Conservation (phyloP, 2,113 vertebrate species). For the Cacatua alba region DNA sequence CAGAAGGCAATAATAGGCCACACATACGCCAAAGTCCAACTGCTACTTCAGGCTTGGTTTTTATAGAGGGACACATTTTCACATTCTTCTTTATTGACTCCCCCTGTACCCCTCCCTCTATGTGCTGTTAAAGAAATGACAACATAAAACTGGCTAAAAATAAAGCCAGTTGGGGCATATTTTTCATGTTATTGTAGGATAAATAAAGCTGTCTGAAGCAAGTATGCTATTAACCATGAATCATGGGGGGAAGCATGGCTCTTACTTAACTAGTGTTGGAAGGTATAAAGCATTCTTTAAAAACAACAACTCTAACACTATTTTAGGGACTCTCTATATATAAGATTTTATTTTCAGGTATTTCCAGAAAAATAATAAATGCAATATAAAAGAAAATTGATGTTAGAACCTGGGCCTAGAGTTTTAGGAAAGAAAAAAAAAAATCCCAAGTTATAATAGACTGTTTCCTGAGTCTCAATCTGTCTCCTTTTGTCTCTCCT, state of each 20-base stretch:
- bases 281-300: constrained; percentile 42
- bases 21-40: constrained; percentile 50
- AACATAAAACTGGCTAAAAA: no score
- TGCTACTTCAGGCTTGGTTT: constrained; percentile 37
- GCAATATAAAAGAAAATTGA: constrained; percentile 23
- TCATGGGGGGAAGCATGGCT: background rate
- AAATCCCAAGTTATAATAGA: background rate
- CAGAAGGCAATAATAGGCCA: constrained; percentile 55
- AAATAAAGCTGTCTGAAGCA: no score
- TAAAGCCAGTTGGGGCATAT: no score
- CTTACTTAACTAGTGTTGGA: constrained; percentile 6
- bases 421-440: background rate
- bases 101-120: no score
- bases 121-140: no score
- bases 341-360: constrained; percentile 18
- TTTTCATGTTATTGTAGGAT: no score
- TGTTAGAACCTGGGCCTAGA: background rate
- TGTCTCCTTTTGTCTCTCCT: background rate
- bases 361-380: constrained; percentile 14
- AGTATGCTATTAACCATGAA: no score
- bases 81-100: constrained; percentile 63
- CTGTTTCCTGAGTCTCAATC: background rate
- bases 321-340: constrained; percentile 10
- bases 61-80: constrained; percentile 61
- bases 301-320: constrained; percentile 12